phyloP scores from a whole-genome alignment of 2,113 vertebrate species.

The Gulo gulo region DNA sequence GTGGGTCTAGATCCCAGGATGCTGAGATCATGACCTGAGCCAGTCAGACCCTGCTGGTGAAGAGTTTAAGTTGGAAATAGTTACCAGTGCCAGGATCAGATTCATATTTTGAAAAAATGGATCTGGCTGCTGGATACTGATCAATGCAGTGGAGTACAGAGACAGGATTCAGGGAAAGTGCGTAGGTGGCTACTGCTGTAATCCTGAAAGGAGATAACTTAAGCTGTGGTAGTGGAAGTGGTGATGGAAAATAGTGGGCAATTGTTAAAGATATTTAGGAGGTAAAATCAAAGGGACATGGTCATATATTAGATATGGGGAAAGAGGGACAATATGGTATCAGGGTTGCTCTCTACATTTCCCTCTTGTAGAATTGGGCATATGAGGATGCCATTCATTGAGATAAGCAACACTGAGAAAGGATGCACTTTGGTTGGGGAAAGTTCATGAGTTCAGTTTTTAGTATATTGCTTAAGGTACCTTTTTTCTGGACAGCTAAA shows the following conservation, averaged over 20 bases:
- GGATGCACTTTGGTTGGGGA: neutral
- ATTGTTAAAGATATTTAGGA: neutral
- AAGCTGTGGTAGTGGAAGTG: neutral
- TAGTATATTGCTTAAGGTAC: neutral
- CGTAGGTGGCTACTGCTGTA: neutral
- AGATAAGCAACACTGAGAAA: neutral
- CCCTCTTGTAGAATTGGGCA: neutral
- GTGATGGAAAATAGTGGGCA: neutral
- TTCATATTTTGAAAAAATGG: neutral
- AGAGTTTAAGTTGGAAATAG: neutral
- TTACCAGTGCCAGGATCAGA: neutral
- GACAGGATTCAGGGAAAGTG: neutral
- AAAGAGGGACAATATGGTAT: neutral
- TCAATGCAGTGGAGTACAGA: neutral
- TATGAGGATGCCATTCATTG: neutral
- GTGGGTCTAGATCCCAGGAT: neutral
- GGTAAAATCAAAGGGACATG: neutral
- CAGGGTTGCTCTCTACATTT: neutral
- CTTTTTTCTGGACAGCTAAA: neutral
- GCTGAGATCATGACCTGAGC: neutral
- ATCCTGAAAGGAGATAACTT: neutral
- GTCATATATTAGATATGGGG: neutral
- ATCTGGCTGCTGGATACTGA: neutral
- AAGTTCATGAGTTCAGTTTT: neutral
- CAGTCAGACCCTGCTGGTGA: neutral